These are phyloP conservation scores for Hymenochirus boettgeri DNA, from an alignment of 2,113 vertebrate genomes.

Conservation along the genomic window DNA sequence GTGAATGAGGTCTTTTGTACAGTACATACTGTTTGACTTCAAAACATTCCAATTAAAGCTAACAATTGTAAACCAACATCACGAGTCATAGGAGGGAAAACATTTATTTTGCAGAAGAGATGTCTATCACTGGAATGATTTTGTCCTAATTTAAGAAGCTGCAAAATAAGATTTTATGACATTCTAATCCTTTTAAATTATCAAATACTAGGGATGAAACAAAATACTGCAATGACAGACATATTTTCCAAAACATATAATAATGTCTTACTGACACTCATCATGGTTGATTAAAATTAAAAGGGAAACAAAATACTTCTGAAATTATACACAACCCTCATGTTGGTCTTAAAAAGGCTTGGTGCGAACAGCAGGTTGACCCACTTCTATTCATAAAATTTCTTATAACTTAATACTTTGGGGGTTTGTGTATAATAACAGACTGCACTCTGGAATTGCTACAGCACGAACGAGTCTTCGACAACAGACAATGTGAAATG, in stretches of 20 bases:
- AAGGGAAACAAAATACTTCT: constrained; percentile 12
- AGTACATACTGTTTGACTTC: no score
- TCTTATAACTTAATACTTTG: no score
- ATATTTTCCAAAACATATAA: constrained; percentile 8
- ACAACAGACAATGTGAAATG: constrained; percentile 41
- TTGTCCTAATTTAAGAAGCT: background rate
- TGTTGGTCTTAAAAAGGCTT: background rate
- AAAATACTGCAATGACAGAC: constrained; percentile 11
- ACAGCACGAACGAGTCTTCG: constrained; percentile 52
- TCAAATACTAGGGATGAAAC: background rate
- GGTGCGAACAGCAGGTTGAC: no score
- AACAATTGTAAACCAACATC: background rate
- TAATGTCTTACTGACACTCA: constrained; percentile 13
- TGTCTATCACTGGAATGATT: background rate
- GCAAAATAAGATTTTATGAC: background rate
- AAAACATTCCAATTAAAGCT: background rate
- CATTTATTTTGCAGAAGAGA: background rate
- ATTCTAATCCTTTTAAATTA: background rate
- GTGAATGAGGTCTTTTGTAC: no score
- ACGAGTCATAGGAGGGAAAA: background rate
- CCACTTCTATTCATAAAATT: no score
- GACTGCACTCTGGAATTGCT: constrained; percentile 46
- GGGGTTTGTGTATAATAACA: constrained; percentile 52
- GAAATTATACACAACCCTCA: constrained; percentile 36
- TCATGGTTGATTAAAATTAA: background rate